Percentiles rank a stretch among this genome's conserved stretches.
Evolutionary conservation across 1,140 invertebrate species (phyloP).

Genomic region (Eueides isabella): DNA sequence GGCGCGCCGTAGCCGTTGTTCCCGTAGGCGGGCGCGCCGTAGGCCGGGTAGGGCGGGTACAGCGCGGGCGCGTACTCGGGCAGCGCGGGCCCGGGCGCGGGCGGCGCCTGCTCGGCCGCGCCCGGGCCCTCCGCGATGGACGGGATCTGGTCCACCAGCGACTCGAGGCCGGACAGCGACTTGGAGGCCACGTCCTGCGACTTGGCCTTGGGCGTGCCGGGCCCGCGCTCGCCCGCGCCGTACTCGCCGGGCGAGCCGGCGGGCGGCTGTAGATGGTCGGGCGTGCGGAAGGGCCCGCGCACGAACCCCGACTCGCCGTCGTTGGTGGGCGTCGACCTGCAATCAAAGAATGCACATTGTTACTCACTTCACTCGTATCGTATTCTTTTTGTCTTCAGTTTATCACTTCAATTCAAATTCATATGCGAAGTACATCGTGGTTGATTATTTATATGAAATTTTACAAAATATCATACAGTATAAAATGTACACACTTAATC

Average conservation of each 20-base stretch:
- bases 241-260: constrained; percentile 49
- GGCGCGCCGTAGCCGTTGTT: constrained; percentile 69
- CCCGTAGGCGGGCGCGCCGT: constrained; percentile 61
- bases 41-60: constrained; percentile 63
- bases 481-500: too few relatives aligned
- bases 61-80: constrained; percentile 72
- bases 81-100: constrained; percentile 59
- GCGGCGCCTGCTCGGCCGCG: constrained; percentile 44
- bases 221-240: constrained; percentile 44
- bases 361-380: too few relatives aligned
- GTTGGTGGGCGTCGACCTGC: constrained; percentile 59
- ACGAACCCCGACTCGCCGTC: constrained; percentile 54
- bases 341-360: not conserved
- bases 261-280: constrained; percentile 51
- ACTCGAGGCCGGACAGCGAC: constrained; percentile 94
- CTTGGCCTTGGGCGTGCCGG: constrained; percentile 69
- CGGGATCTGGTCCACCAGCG: constrained; percentile 95
- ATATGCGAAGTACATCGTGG: too few relatives aligned
- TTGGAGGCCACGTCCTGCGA: constrained; percentile 91
- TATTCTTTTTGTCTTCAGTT: too few relatives aligned
- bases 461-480: too few relatives aligned
- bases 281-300: constrained; percentile 57
- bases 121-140: constrained; percentile 87
- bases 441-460: too few relatives aligned
- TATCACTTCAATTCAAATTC: too few relatives aligned